A percentile compares a stretch with the other conserved stretches of the same genome.
Conservation (phyloP, 1,140 invertebrate genomes). For the Holotrichia oblita region DNA sequence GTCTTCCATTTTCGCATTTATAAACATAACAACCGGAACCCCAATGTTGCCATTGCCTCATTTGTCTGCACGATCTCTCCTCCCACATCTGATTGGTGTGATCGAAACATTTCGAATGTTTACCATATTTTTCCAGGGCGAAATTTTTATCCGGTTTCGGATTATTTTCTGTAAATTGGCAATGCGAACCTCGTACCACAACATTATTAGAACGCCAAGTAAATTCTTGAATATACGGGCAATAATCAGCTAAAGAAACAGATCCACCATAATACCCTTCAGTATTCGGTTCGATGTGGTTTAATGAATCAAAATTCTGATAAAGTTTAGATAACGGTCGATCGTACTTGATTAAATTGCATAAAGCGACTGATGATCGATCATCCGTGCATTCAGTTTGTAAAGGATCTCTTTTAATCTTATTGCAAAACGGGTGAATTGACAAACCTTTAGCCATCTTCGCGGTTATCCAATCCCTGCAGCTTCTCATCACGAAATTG, state of each 20-base stretch:
- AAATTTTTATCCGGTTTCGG: constrained; percentile 91
- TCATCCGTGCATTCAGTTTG: constrained; percentile 96
- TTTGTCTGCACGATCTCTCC: constrained; percentile 81
- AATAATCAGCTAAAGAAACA: constrained; percentile 95
- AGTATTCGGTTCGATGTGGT: constrained; percentile 74
- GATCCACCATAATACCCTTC: constrained; percentile 89
- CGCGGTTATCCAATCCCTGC: constrained; percentile 94
- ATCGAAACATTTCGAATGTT: constrained; percentile 88
- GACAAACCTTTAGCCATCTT: constrained; percentile 71
- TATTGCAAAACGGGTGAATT: constrained; percentile 92
- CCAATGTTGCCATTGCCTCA: constrained; percentile 93
- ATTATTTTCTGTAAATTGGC: constrained; percentile 90
- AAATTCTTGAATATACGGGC: constrained; percentile 98
- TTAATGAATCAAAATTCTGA: constrained; percentile 86
- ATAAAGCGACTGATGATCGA: constrained; percentile 91
- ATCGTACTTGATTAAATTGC: constrained; percentile 90
- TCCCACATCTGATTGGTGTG: constrained; percentile 92
- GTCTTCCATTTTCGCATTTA: constrained; percentile 76
- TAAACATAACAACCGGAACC: constrained; percentile 95
- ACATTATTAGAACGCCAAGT: constrained; percentile 91
- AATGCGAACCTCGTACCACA: constrained; percentile 89
- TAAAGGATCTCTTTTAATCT: constrained; percentile 90
- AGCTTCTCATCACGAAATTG: constrained; percentile 92
- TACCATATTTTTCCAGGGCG: constrained; percentile 89
- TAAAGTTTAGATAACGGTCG: constrained; percentile 83